Evolutionary conservation across 1,140 invertebrate genomes (phyloP).

Genomic region (Drosophila ohnishii): DNA sequence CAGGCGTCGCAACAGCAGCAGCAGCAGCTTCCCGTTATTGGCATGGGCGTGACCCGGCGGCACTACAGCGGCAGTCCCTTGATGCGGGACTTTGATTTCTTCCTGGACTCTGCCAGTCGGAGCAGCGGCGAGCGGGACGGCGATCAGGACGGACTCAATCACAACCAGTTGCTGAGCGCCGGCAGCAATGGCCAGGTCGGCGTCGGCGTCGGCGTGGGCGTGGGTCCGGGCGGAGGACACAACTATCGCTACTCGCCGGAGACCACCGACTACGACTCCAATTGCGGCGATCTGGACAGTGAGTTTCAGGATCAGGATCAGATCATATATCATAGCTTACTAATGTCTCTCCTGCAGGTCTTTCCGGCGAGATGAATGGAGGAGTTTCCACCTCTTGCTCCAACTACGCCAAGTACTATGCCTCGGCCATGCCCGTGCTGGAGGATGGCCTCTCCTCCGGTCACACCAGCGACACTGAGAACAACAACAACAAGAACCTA

Average conservation of each 20-base stretch:
- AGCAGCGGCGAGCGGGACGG: constrained; percentile 77
- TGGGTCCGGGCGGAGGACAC: constrained; percentile 50
- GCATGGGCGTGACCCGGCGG: constrained; percentile 38
- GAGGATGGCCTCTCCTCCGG: constrained; percentile 96
- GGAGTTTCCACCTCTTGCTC: constrained; percentile 76
- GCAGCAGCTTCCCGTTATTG: constrained; percentile 4
- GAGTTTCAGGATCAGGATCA: constrained; percentile 30
- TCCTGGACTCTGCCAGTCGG: constrained; percentile 80
- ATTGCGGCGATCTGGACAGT: constrained; percentile 93
- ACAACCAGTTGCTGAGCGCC: constrained; percentile 68
- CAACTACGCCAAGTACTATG: constrained; percentile 80
- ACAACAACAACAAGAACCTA: constrained; percentile 83
- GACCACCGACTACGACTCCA: constrained; percentile 96
- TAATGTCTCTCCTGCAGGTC: constrained; percentile 67
- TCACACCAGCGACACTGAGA: constrained; percentile 95
- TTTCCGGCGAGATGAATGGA: constrained; percentile 81
- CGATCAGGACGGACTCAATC: constrained; percentile 77
- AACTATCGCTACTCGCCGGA: constrained; percentile 95
- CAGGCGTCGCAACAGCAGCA: constrained; percentile 32
- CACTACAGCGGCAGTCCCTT: constrained; percentile 76
- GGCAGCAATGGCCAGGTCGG: constrained; percentile 59
- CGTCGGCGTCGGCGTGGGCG: constrained; percentile 46
- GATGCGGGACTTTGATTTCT: constrained; percentile 82
- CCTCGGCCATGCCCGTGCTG: constrained; percentile 92
- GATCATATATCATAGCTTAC: too few relatives aligned